A percentile compares a stretch with the other conserved stretches of the same genome.
phyloP scores from a whole-genome alignment of 2,888 invertebrate genomes.

The Clitarchus hookeri region DNA sequence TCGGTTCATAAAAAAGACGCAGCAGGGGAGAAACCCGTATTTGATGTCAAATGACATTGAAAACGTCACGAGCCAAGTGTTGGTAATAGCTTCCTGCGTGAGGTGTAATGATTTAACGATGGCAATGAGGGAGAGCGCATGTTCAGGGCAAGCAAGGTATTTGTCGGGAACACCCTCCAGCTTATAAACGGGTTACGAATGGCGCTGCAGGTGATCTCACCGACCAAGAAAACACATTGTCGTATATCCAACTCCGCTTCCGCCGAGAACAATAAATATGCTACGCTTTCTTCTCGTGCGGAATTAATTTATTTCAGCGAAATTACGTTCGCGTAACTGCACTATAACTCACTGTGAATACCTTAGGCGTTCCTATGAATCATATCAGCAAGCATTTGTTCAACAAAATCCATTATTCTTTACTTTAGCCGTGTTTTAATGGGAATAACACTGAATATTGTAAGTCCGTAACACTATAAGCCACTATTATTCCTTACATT shows the following conservation, averaged over 20 bases:
- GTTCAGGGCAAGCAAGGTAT: not conserved
- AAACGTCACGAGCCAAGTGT: not conserved
- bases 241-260: not conserved
- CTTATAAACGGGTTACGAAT: not conserved
- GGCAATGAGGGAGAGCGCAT: not conserved
- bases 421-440: too few relatives aligned
- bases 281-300: too few relatives aligned
- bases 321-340: too few relatives aligned
- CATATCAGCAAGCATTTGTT: too few relatives aligned
- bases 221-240: not conserved
- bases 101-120: not conserved
- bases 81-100: not conserved
- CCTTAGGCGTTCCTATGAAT: too few relatives aligned
- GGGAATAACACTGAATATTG: too few relatives aligned
- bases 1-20: not conserved
- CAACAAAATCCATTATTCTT: too few relatives aligned
- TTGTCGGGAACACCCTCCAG: not conserved
- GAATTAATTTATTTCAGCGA: too few relatives aligned
- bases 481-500: too few relatives aligned
- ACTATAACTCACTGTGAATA: too few relatives aligned
- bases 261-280: not conserved
- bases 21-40: not conserved
- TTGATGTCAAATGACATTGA: conserved; percentile 2
- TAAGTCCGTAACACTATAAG: too few relatives aligned
- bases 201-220: not conserved